Conservation (phyloP, 2,797 vertebrate species). For the Pantherophis vulpinus region DNA sequence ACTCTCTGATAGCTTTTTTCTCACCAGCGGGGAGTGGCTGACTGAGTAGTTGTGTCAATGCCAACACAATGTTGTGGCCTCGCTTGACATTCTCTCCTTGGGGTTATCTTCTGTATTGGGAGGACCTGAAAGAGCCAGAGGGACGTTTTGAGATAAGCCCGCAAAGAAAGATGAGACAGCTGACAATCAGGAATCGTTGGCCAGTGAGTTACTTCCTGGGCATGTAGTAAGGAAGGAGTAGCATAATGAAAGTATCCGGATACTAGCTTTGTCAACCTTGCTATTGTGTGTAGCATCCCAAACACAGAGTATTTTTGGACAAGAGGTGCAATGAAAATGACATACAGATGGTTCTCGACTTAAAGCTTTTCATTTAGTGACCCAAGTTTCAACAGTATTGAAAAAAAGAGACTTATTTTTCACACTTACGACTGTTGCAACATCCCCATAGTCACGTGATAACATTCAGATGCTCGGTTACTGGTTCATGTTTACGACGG, state of each 20-base stretch:
- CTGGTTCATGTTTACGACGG: neutral
- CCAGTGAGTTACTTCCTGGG: neutral
- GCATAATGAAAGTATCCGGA: neutral
- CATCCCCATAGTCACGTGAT: neutral
- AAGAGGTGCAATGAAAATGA: neutral
- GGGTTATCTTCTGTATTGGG: neutral
- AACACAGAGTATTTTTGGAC: neutral
- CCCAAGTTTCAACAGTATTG: neutral
- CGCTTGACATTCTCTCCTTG: constrained; percentile 32
- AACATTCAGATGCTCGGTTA: neutral
- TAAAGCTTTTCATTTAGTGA: neutral
- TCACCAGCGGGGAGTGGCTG: constrained; percentile 17
- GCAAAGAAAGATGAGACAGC: neutral
- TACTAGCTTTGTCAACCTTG: neutral
- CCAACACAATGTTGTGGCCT: constrained; percentile 36
- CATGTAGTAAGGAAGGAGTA: neutral
- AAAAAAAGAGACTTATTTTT: neutral
- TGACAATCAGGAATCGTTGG: neutral
- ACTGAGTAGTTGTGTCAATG: constrained; percentile 5
- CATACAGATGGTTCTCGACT: neutral
- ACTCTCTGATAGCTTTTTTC: constrained; percentile 31
- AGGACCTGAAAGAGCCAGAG: neutral
- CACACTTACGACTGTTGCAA: no score
- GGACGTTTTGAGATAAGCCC: neutral
- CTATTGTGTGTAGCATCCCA: neutral